Evolutionary conservation across 1,140 invertebrate species (phyloP), one percentile per base, ranked within the genome.

Genomic region (Habropoda laboriosa): DNA sequence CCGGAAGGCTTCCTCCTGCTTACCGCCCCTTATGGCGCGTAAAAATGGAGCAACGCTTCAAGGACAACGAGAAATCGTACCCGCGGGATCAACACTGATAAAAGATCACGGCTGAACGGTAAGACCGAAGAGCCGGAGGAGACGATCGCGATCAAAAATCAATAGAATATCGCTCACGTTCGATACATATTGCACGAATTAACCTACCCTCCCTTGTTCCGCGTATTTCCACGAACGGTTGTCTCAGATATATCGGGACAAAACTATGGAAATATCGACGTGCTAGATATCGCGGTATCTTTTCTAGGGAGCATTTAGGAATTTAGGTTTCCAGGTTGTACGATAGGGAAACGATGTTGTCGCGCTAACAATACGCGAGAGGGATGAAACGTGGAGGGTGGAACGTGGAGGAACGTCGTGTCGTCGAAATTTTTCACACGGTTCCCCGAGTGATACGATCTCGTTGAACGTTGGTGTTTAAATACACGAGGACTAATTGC

Each of bases 131-230:
- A 57, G 18, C 4, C n/a, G 45, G 18, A 3, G 45, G 12, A 30
- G 30, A 24, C 63, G 53, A 60, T 49, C 21, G 85, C 70, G 83
- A 83, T 79, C 83, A 89, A 89, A 87, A 75, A 61, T 51, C 76
- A 87, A 86, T 81, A 77, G 82, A 89, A 86, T 79, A 85, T 87
- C 60, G 53, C n/a, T 55, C 80, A 42, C 61, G 40, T 27, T 18
- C 49, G 55, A 88, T 87, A 88, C 77, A 81, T 86, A 86, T 82
- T 82, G 74, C 79, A 57, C 68, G 80, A 66, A 42, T 58, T 60
- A 70, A 72, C 53, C 45, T 21, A 21, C 7, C 67, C 35, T 40
- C 57, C 61, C 13, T 38, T 18, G 0, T 57, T 3, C 8, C 35
- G 24, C 35, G 35, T 32, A 13, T 21, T 18, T 49, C 5, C 18